These are phyloP conservation scores for Greenwoodochromis staneri DNA, from an alignment of 2,113 vertebrate species.

Conservation along the genomic window DNA sequence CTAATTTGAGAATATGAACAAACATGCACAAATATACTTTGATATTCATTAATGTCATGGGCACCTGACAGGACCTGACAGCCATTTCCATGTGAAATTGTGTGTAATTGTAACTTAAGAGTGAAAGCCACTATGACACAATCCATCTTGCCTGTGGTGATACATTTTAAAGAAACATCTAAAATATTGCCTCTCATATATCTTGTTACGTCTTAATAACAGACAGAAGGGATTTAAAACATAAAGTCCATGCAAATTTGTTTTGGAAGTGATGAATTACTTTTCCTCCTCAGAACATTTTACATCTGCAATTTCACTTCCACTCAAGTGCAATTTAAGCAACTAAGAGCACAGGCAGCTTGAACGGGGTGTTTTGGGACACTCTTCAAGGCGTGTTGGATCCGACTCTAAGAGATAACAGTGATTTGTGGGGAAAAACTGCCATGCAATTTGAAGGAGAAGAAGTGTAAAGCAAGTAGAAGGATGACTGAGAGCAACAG, in stretches of 20 bases:
- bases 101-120: neutral
- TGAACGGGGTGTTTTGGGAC: neutral
- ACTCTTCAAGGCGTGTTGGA: neutral
- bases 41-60: neutral
- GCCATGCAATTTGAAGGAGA: conserved; percentile 4
- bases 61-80: neutral
- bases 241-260: neutral
- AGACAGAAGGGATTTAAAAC: neutral
- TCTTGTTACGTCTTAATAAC: neutral
- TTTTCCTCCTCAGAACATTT: neutral
- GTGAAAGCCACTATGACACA: neutral
- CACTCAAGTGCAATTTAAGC: conserved; percentile 33
- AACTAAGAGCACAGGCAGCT: neutral
- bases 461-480: conserved; percentile 7
- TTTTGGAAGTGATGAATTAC: neutral
- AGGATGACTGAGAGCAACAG: conserved; percentile 26
- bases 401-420: neutral
- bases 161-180: neutral
- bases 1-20: neutral
- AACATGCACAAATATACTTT: neutral
- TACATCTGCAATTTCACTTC: conserved; percentile 12
- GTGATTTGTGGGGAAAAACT: neutral
- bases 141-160: neutral
- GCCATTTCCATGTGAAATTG: neutral
- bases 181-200: neutral